Base-by-base conservation (phyloP, 2,113 vertebrate genomes). In the Channa maculata region DNA sequence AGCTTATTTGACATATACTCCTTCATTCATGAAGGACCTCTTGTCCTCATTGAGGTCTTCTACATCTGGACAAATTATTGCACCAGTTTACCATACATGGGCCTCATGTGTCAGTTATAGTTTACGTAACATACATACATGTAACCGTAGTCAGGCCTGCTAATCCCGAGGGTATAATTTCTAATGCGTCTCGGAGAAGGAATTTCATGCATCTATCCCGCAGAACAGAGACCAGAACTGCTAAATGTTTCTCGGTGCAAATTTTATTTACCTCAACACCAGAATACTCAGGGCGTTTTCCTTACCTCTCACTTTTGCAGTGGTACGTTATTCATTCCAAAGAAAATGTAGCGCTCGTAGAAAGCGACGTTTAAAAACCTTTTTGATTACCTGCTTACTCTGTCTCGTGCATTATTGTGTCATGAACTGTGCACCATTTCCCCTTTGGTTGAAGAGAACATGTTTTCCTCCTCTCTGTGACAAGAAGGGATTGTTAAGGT, bases 401-500 rank as follows among this genome's bases (percentile, higher is more conserved):
- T 43, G 59, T 80, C 69, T 57, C 69, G 78, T 83, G 77, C 77
- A 71, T 71, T 89, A 64, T 82, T 86, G 86, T 91, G 90, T 91
- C 87, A 87, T 85, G 83, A 83, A 80, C 63, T 45, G 33, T 77
- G 77, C 66, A 65, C 66, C 75, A 61, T 82, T 71, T 50, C 62
- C 81, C 86, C 78, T 88, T 77, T 55, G 79, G 82, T 75, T 89
- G 85, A 95, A 71, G 63, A 80, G 91, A 93, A 87, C 85, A 88
- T 90, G 91, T 92, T 92, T 89, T 91, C 83, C 79, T 93, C 91
- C 92, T 90, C 91, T 88, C 92, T 92, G 88, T 90, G 92, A 93
- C 92, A 94, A 95, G 90, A 92, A 88, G 92, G 94, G 95, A 95
- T 94, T 95, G 89, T 94, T 95, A 93, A 95, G 95, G 95, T 96